Percentiles rank a stretch among this genome's conserved stretches.
phyloP scores from a whole-genome alignment of 2,888 invertebrate genomes.

The Drosophila mimetica region DNA sequence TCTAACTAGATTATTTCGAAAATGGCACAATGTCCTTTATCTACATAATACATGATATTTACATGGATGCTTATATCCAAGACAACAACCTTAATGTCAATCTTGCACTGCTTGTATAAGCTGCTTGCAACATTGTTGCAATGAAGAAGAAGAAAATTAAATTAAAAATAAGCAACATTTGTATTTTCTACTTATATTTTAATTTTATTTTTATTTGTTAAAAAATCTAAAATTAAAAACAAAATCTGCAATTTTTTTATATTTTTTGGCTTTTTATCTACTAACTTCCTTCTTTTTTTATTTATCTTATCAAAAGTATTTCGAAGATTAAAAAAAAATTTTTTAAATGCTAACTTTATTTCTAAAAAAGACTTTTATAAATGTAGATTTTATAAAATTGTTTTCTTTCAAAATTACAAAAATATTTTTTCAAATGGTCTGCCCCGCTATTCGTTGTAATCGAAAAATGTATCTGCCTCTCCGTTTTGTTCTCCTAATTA shows the following conservation, averaged over 20 bases:
- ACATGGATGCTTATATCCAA: background rate
- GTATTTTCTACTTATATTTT: no score
- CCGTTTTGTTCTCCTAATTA: constrained; percentile 45
- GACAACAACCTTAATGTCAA: background rate
- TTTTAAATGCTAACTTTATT: no score
- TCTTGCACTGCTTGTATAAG: background rate
- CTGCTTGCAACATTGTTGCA: constrained; percentile 5
- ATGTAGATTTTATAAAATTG: background rate
- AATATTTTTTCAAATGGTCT: constrained; percentile 1
- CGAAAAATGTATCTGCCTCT: constrained; percentile 16
- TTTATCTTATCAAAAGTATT: no score
- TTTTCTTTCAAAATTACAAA: background rate
- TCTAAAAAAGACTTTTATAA: no score
- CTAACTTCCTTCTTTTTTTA: no score
- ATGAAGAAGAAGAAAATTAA: no score
- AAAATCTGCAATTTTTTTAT: no score
- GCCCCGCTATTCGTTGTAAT: constrained; percentile 21
- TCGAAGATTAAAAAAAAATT: no score
- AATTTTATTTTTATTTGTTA: no score
- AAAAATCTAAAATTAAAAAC: no score
- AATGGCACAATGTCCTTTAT: background rate
- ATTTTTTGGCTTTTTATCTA: no score
- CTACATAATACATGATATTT: background rate
- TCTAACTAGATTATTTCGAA: background rate
- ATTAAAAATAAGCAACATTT: no score